These are phyloP conservation scores for Zaprionus davidi DNA, from an alignment of 1,140 invertebrate genomes.

Conservation along the genomic window DNA sequence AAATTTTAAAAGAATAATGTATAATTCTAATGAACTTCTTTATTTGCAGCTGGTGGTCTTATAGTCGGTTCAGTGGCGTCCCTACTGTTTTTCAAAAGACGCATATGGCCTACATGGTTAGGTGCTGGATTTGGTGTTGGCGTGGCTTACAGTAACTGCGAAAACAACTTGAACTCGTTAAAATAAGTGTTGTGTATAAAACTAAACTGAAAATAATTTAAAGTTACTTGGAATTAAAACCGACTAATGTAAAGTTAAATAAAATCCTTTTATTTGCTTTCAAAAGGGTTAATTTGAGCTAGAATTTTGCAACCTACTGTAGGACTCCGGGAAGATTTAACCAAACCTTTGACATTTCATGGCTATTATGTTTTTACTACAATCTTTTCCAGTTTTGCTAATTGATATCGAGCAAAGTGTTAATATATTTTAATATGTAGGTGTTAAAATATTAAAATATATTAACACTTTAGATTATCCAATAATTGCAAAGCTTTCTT, in stretches of 20 bases:
- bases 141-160: constrained; percentile 91
- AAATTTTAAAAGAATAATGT: neutral
- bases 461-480: too few relatives aligned
- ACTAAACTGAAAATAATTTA: constrained; percentile 57
- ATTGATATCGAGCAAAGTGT: too few relatives aligned
- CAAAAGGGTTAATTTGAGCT: neutral
- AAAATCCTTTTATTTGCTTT: neutral
- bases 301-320: too few relatives aligned
- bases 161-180: constrained; percentile 86
- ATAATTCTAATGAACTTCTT: neutral
- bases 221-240: constrained; percentile 12
- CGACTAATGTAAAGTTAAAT: neutral
- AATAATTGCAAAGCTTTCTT: neutral
- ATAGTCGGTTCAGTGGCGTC: constrained; percentile 88
- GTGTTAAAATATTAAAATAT: too few relatives aligned
- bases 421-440: too few relatives aligned
- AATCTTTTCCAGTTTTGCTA: too few relatives aligned
- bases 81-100: constrained; percentile 88
- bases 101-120: constrained; percentile 89
- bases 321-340: too few relatives aligned
- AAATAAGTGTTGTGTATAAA: constrained; percentile 46
- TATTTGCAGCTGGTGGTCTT: constrained; percentile 87
- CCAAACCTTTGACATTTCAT: too few relatives aligned
- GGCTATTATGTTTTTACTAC: too few relatives aligned
- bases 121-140: constrained; percentile 91